A percentile compares a stretch with the other conserved stretches of the same genome.
Conservation (phyloP, 2,797 vertebrate genomes). For the Danionella dracula region DNA sequence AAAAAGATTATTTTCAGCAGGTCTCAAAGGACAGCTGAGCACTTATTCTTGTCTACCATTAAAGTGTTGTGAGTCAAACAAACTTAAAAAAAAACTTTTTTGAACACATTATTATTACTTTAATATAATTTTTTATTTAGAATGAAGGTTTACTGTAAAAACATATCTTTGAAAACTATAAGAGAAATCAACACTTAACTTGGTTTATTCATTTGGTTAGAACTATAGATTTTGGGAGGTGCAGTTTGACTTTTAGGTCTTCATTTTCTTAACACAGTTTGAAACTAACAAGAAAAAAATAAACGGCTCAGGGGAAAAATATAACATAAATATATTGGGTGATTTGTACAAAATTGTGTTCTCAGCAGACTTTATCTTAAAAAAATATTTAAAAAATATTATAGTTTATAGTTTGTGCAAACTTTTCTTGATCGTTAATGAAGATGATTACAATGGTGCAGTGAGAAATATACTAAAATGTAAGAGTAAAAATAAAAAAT, state of each 20-base stretch:
- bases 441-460: too few relatives aligned
- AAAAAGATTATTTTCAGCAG: slow-evolving; percentile 31
- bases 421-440: too few relatives aligned
- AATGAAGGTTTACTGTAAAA: slow-evolving; percentile 47
- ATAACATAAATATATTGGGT: neutral
- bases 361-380: too few relatives aligned
- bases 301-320: neutral
- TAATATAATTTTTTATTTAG: too few relatives aligned
- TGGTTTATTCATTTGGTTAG: slow-evolving; percentile 34
- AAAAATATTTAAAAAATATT: too few relatives aligned
- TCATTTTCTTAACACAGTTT: neutral
- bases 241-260: neutral
- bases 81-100: too few relatives aligned
- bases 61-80: slow-evolving; percentile 23
- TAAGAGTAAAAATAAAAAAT: too few relatives aligned
- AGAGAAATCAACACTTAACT: slow-evolving; percentile 37
- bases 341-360: too few relatives aligned
- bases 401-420: too few relatives aligned
- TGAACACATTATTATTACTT: too few relatives aligned
- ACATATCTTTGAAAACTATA: slow-evolving; percentile 54
- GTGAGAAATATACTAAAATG: too few relatives aligned
- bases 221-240: slow-evolving; percentile 30
- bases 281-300: neutral
- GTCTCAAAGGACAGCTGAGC: slow-evolving; percentile 28
- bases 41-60: slow-evolving; percentile 56